These are phyloP conservation scores for Tenthredo notha DNA, from an alignment of 2,888 invertebrate species.

Conservation along the genomic window DNA sequence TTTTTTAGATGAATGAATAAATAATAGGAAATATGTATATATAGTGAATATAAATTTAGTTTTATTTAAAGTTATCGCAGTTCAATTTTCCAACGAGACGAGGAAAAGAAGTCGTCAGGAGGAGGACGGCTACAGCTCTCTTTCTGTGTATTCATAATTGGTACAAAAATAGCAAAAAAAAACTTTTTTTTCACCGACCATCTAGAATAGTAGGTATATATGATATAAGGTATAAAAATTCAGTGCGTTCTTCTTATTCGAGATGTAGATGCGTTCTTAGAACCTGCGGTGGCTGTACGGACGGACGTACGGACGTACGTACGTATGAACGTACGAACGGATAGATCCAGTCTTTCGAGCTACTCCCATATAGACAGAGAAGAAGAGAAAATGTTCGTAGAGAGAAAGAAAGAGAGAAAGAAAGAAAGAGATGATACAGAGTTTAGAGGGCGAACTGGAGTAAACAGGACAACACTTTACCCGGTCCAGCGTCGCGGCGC, in stretches of 20 bases:
- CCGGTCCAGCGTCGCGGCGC: conserved; percentile 54
- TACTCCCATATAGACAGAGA: conserved; percentile 36
- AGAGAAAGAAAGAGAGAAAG: conserved; percentile 53
- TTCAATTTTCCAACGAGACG: too few relatives aligned
- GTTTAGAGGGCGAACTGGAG: conserved; percentile 60
- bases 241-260: conserved; percentile 67
- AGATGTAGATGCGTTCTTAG: conserved; percentile 71
- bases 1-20: too few relatives aligned
- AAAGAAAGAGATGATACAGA: conserved; percentile 27
- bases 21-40: too few relatives aligned
- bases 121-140: too few relatives aligned
- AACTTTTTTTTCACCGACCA: conserved; percentile 57
- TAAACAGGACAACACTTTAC: conserved; percentile 70
- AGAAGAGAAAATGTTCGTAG: conserved; percentile 37
- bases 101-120: too few relatives aligned
- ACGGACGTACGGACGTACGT: not conserved
- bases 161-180: conserved; percentile 63
- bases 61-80: too few relatives aligned
- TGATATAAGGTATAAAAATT: conserved; percentile 63
- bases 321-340: not conserved
- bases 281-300: conserved; percentile 54
- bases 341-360: conserved; percentile 17
- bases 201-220: not conserved
- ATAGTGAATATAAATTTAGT: too few relatives aligned
- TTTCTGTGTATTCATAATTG: conserved; percentile 60